Conservation (phyloP, 2,888 invertebrate genomes). For the Pseudococcus longispinus region DNA sequence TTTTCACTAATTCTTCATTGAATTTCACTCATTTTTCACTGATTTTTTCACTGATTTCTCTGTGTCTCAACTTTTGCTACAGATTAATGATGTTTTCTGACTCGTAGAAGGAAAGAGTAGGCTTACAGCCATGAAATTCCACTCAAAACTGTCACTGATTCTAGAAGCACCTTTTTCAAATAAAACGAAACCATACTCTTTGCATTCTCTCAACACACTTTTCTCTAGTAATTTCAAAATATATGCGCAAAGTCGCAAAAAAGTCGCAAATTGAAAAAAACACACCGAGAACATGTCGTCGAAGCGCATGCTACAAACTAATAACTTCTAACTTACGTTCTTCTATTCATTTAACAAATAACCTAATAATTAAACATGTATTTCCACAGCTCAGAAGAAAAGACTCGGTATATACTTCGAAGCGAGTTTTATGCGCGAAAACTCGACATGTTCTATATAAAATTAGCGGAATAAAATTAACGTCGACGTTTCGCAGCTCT, state of each 20-base stretch:
- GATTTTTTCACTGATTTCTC: too few relatives aligned
- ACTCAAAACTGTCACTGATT: too few relatives aligned
- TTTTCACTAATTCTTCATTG: too few relatives aligned
- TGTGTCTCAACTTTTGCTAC: too few relatives aligned
- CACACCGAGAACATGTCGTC: not conserved
- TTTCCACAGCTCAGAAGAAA: not conserved
- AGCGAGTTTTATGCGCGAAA: not conserved
- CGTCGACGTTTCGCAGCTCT: not conserved
- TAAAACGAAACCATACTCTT: not conserved
- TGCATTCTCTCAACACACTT: not conserved
- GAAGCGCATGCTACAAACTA: not conserved
- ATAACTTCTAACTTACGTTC: not conserved
- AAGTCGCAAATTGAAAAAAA: not conserved
- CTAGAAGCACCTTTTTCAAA: not conserved
- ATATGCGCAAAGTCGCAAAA: not conserved
- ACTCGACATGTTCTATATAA: constrained; percentile 24
- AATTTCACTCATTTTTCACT: too few relatives aligned
- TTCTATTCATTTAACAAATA: not conserved
- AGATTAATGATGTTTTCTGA: too few relatives aligned
- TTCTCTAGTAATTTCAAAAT: not conserved
- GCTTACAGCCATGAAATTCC: too few relatives aligned
- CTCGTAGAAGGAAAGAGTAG: too few relatives aligned
- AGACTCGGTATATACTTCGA: not conserved
- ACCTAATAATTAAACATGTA: not conserved
- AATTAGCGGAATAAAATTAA: constrained; percentile 25